Evolutionary conservation across 1,140 invertebrate genomes (phyloP).

Genomic region (Samia ricini): DNA sequence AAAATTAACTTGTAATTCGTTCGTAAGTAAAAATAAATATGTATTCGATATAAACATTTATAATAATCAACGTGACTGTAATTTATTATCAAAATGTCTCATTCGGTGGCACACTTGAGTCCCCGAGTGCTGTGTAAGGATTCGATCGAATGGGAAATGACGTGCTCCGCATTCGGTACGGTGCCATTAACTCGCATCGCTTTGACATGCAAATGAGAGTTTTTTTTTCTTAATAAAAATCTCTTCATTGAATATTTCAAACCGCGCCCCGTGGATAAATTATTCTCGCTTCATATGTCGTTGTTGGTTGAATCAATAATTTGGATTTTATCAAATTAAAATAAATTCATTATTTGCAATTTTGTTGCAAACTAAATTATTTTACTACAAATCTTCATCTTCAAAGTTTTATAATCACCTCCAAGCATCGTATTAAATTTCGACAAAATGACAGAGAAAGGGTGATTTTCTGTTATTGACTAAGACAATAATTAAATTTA

Average conservation of each 20-base stretch:
- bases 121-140: slow-evolving; percentile 50
- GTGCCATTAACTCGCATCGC: slow-evolving; percentile 67
- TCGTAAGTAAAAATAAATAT: too few species aligned
- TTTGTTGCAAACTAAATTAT: too few species aligned
- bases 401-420: too few species aligned
- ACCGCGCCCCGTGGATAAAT: slow-evolving; percentile 56
- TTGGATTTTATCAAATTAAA: slow-evolving; percentile 21
- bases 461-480: too few species aligned
- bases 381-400: too few species aligned
- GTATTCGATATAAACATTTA: too few species aligned
- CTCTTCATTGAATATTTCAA: slow-evolving; percentile 74
- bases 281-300: slow-evolving; percentile 48
- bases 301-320: slow-evolving; percentile 43
- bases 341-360: too few species aligned
- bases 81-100: neutral
- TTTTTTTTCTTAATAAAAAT: slow-evolving; percentile 64
- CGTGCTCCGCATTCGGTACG: slow-evolving; percentile 67
- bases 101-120: neutral
- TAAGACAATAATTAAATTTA: too few species aligned
- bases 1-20: too few species aligned
- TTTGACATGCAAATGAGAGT: slow-evolving; percentile 73
- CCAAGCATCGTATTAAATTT: too few species aligned
- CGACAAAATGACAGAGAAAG: too few species aligned
- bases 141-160: slow-evolving; percentile 59
- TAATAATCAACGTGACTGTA: neutral